Evolutionary conservation across 2,888 invertebrate genomes (phyloP), one percentile per base, ranked within the genome.

Genomic region (Hemaris fuciformis): DNA sequence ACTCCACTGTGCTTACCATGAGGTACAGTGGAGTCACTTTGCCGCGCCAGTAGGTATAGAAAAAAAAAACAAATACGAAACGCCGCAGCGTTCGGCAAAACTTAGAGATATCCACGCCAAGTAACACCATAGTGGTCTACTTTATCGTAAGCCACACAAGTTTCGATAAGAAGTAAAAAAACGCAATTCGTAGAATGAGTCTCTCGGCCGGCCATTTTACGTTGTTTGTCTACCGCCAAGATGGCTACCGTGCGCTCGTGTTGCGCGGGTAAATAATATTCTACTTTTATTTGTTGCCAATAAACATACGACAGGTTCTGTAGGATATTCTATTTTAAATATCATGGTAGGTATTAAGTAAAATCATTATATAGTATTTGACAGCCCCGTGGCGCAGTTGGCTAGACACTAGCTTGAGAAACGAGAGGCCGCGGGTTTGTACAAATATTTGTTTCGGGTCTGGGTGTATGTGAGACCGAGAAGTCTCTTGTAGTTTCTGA

Each of bases 161-260:
- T 48, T 42, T 6, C 48, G 64, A 61, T 64, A 64, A 61, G 73
- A 73, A 71, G 56, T 68, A 62, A 68, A 71, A 72, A 70, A 73
- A 64, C 27, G 56, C 46, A 64, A 72, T 76, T 73, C 70, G 62
- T 68, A 71, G 75, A 76, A 74, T 71, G 73, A 75, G 74, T 71
- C 68, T 70, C 66, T 61, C 61, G 3, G 65, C 61, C 81, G 73
- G 81, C 81, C 81, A 81, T 81, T 77, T 81, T 81, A 59, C 66
- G 67, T 57, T 80, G 71, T 81, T 81, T 79, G 62, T 66, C 71
- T 70, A 72, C 65, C 64, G 64, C 68, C 72, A 81, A 81, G 78
- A 81, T 81, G 81, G 81, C 81, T 80, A 80, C 81, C 79, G 80
- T 74, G 70, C 68, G 71, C 68, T 64, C 64, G 53, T 71, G 70